phyloP scores from a whole-genome alignment of 2,888 invertebrate species.

The Caenorhabditis becei region DNA sequence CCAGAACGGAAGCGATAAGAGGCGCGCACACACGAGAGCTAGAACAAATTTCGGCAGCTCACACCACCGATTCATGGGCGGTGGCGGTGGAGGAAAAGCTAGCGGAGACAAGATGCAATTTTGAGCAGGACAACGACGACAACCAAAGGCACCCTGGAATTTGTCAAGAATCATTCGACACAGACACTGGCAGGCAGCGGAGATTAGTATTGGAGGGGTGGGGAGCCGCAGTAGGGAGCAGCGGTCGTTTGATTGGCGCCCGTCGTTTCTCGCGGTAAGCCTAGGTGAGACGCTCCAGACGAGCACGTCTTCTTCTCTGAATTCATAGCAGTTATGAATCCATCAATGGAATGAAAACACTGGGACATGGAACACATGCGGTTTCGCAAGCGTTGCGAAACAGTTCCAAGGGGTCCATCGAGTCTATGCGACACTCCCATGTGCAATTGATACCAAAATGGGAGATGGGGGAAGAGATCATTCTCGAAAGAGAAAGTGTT shows the following conservation, averaged over 20 bases:
- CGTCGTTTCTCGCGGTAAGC: conserved; percentile 52
- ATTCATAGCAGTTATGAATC: conserved; percentile 56
- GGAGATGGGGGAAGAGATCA: neutral
- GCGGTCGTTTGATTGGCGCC: conserved; percentile 53
- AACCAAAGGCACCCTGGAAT: conserved; percentile 38
- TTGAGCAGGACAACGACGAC: conserved; percentile 37
- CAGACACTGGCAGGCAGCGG: conserved; percentile 29
- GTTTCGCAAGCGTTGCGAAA: conserved; percentile 39
- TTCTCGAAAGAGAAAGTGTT: neutral
- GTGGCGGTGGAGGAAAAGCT: conserved; percentile 7
- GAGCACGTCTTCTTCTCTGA: conserved; percentile 24
- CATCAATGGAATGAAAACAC: neutral
- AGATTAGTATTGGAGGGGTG: conserved; percentile 28
- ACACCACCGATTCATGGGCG: conserved; percentile 37
- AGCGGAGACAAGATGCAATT: conserved; percentile 45
- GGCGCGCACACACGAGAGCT: conserved; percentile 12
- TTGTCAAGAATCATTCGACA: conserved; percentile 52
- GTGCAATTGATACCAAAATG: neutral
- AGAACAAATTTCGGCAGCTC: conserved; percentile 57
- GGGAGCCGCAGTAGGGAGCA: conserved; percentile 18
- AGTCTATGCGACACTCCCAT: neutral
- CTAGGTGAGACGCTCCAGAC: conserved; percentile 52
- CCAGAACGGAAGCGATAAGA: conserved; percentile 32
- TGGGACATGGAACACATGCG: neutral
- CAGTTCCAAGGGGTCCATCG: neutral